Conservation (phyloP, 2,113 vertebrate genomes). For the Sphyrna mokarran region DNA sequence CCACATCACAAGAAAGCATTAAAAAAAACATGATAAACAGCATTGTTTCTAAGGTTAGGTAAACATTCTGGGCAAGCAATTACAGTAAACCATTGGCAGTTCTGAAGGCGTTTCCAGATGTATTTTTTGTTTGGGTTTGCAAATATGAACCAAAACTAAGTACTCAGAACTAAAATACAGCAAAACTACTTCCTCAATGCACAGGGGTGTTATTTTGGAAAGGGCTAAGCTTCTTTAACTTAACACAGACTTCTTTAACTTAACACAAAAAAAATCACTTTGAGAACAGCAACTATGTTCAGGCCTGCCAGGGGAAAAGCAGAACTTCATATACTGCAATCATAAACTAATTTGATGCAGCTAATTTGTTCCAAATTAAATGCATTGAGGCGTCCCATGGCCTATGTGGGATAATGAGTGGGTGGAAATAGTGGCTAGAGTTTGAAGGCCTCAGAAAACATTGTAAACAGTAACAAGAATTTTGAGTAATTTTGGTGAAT, state of each 20-base stretch:
- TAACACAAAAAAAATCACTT: background rate
- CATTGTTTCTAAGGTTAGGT: background rate
- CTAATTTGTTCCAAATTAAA: background rate
- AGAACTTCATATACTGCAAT: background rate
- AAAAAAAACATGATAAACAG: background rate
- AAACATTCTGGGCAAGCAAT: background rate
- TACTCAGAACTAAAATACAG: background rate
- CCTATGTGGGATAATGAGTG: background rate
- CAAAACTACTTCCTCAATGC: background rate
- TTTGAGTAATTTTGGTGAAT: background rate
- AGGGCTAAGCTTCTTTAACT: background rate
- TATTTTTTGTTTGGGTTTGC: background rate
- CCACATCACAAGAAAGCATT: background rate
- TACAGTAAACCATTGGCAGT: background rate
- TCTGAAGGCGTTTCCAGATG: background rate
- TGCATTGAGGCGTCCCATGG: background rate
- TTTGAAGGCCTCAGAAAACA: background rate
- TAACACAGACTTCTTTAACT: background rate
- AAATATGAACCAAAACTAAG: background rate
- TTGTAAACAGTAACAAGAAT: background rate
- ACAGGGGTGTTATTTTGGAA: background rate
- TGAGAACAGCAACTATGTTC: background rate
- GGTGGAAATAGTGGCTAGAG: background rate
- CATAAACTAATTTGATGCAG: background rate
- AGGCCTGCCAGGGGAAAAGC: too few species aligned